Percentiles rank a stretch among this genome's conserved stretches.
These are phyloP conservation scores for Bucco capensis DNA, from an alignment of 2,113 vertebrate species.

Conservation along the genomic window DNA sequence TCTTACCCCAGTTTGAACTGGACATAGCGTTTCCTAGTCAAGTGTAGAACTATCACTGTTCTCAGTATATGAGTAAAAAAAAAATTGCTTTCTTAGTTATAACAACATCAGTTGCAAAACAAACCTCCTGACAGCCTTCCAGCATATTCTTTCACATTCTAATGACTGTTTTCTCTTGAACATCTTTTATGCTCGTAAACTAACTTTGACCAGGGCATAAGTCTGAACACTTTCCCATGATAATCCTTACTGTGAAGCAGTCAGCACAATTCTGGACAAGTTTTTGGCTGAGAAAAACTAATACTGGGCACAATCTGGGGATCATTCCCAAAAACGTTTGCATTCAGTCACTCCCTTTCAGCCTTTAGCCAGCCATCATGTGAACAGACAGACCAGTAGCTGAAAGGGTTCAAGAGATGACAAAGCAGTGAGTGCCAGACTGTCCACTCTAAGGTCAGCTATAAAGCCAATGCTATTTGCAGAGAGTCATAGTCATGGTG, in stretches of 20 bases:
- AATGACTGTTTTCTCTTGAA: not conserved
- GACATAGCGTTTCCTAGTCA: not conserved
- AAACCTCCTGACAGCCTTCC: not conserved
- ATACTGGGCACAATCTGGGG: not conserved
- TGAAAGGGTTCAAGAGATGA: not conserved
- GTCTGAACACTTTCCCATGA: not conserved
- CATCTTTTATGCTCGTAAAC: not conserved
- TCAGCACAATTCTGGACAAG: not conserved
- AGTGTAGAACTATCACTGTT: too few species aligned
- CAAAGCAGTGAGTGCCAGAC: not conserved
- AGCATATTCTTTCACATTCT: not conserved
- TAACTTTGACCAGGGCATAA: not conserved
- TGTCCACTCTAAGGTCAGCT: not conserved
- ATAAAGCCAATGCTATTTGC: not conserved
- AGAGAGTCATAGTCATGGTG: rapidly evolving
- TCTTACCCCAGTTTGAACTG: not conserved
- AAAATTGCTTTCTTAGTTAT: not conserved
- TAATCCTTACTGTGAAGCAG: not conserved
- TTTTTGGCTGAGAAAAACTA: not conserved
- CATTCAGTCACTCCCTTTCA: not conserved
- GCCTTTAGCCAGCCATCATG: not conserved
- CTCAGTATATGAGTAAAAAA: not conserved
- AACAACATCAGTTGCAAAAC: not conserved
- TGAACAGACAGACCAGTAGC: not conserved
- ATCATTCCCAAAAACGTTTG: not conserved